Percentiles rank a stretch among this genome's conserved stretches.
phyloP scores from a whole-genome alignment of 2,888 invertebrate genomes.

The Molanna angustata region DNA sequence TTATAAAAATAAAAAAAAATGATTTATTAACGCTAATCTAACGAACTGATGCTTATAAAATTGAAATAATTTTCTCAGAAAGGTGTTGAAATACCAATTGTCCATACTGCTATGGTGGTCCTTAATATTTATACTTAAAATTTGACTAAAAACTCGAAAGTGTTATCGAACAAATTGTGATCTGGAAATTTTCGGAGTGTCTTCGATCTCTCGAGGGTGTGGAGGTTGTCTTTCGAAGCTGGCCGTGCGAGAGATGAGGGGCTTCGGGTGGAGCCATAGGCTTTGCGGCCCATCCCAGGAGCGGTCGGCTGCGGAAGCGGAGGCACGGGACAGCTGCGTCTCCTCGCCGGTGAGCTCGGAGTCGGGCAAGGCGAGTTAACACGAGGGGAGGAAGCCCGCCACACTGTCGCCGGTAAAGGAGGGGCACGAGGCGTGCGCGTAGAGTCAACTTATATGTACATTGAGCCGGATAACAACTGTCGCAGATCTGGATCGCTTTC shows the following conservation, averaged over 20 bases:
- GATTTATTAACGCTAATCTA: no score
- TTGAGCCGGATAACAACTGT: no score
- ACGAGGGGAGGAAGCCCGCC: conserved; percentile 15
- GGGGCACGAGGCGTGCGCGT: conserved; percentile 12
- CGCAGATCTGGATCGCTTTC: no score
- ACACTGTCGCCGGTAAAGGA: not conserved
- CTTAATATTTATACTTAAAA: no score
- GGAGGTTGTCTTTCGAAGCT: conserved; percentile 7
- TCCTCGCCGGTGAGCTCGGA: not conserved
- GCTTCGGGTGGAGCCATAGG: conserved; percentile 3
- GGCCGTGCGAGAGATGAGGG: conserved; percentile 21
- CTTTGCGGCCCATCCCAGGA: conserved; percentile 16
- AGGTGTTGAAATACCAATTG: no score
- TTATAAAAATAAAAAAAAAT: no score
- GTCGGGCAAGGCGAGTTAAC: conserved; percentile 22
- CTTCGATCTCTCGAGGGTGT: not conserved
- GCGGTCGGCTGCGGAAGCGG: conserved; percentile 11
- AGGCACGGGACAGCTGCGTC: not conserved
- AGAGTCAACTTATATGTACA: not conserved
- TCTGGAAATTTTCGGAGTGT: no score
- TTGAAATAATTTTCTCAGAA: no score
- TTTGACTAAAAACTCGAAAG: no score
- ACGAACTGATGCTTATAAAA: no score
- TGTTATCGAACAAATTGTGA: no score
- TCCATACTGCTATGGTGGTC: no score